phyloP scores from a whole-genome alignment of 2,888 invertebrate genomes.

The Tipula vernalis region DNA sequence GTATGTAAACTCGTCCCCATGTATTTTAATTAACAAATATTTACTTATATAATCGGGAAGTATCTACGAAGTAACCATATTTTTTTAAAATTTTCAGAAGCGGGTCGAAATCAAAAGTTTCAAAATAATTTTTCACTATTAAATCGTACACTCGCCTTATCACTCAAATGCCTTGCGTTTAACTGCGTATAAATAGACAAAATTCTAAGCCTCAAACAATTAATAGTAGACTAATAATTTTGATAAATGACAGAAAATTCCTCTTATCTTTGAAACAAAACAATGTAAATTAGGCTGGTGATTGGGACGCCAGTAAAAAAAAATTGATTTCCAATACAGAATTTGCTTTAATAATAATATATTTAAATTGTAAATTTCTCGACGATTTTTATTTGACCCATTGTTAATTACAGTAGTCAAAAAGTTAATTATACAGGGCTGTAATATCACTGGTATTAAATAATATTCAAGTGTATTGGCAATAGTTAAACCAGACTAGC shows the following conservation, averaged over 20 bases:
- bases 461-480: too few species aligned
- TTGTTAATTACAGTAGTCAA: too few species aligned
- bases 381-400: too few species aligned
- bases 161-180: not conserved
- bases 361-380: too few species aligned
- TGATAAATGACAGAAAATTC: not conserved
- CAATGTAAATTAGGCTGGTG: not conserved
- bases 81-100: not conserved
- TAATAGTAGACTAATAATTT: not conserved
- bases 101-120: not conserved
- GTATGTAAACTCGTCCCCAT: not conserved
- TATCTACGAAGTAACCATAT: not conserved
- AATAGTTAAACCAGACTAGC: too few species aligned
- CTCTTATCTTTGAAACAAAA: not conserved
- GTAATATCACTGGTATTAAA: too few species aligned
- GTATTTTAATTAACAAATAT: not conserved
- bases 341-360: too few species aligned
- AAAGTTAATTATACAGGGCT: too few species aligned
- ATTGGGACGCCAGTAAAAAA: not conserved
- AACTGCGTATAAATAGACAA: not conserved
- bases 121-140: not conserved
- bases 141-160: not conserved
- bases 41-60: too few species aligned
- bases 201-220: not conserved
- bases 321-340: not conserved